Base-by-base conservation (phyloP, 2,888 invertebrate species). In the Lumbricus terrestris region DNA sequence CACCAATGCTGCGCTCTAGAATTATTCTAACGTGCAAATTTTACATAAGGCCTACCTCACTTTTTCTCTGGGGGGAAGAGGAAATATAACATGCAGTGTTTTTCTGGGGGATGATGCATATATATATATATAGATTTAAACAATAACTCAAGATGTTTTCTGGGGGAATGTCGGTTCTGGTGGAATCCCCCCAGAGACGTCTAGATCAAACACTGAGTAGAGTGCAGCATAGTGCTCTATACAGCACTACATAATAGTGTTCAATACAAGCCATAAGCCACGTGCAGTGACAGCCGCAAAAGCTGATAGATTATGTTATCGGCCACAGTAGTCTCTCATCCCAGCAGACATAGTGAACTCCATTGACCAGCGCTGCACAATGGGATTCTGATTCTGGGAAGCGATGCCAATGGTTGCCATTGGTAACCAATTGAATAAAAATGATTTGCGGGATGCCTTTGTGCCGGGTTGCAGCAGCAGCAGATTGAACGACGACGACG, bases 381-480 rank as follows among this genome's bases (percentile, higher is more conserved):
- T 69, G 69, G n/a, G 69, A 69, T 69, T 69, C 69, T 69, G 69
- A 69, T 69, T 69, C 69, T n/a, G 69, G n/a, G 69, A 69, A 69
- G 69, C 69, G 69, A 69, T 69, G 69, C 69, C 69, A 69, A 69
- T 69, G 69, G 69, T 69, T 69, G 69, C 69, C 69, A 69, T 69
- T 29, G 69, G 69, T 69, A 69, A 69, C 69, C 69, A 69, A 69
- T 69, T 69, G 69, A 69, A 69, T 69, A 69, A 69, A 69, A n/a
- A 69, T 69, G 69, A 69, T 69, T 69, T 69, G 69, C 69, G 69
- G 69, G 69, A 69, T 69, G 69, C 69, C n/a, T 69, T 69, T 69
- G 69, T 69, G 69, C 69, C 69, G 69, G 29, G 69, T n/a, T 69
- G 69, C 69, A n/a, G 69, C 29, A n/a, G 69, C 29, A 11, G 29